Percentiles rank a stretch among this genome's conserved stretches.
Conservation (phyloP, 2,888 invertebrate species). For the Chloromyia formosa region DNA sequence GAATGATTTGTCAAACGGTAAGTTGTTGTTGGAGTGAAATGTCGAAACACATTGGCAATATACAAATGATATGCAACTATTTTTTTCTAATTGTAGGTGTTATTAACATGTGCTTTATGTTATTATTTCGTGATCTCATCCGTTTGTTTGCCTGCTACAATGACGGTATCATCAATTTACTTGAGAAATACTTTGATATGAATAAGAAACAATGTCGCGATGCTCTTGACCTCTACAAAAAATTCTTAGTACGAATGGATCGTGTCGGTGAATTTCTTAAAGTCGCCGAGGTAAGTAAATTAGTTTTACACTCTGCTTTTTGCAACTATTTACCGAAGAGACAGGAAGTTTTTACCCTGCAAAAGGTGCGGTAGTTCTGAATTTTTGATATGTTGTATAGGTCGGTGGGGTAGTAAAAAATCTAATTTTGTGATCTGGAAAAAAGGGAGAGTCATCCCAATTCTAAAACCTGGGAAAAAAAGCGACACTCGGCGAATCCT, state of each 20-base stretch:
- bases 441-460: too few species aligned
- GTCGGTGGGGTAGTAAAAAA: too few species aligned
- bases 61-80: too few species aligned
- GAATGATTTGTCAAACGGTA: constrained; percentile 92
- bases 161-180: constrained; percentile 97
- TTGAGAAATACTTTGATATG: constrained; percentile 99
- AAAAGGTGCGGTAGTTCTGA: too few species aligned
- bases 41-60: too few species aligned
- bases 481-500: too few species aligned
- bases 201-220: constrained; percentile 99
- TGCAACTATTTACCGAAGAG: too few species aligned
- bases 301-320: constrained; percentile 6
- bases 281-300: constrained; percentile 72
- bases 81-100: constrained; percentile 71
- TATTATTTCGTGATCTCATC: constrained; percentile 98
- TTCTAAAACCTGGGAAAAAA: too few species aligned
- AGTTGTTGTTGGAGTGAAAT: too few species aligned
- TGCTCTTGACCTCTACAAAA: constrained; percentile 97
- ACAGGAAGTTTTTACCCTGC: too few species aligned
- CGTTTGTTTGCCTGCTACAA: constrained; percentile 99
- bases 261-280: constrained; percentile 97
- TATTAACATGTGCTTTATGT: constrained; percentile 99
- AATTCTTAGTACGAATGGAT: constrained; percentile 98
- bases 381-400: too few species aligned
- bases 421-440: too few species aligned